Conservation (phyloP, 1,140 invertebrate genomes). For the Planococcus citri region DNA sequence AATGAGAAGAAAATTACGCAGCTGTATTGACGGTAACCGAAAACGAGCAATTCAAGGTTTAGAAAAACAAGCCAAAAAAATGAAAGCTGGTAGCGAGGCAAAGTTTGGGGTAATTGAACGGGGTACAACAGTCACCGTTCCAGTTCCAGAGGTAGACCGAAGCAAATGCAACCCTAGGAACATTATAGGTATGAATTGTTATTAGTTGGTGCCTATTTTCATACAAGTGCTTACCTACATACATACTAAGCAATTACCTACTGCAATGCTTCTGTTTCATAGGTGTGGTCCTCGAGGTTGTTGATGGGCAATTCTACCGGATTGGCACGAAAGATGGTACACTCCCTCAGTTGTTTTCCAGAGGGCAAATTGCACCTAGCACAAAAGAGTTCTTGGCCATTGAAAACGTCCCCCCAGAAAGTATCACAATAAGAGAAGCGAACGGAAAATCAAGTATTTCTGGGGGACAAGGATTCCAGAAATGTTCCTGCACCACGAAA, state of each 20-base stretch:
- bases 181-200: constrained; percentile 8
- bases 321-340: not conserved
- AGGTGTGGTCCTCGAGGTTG: not conserved
- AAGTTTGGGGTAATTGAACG: not conserved
- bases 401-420: not conserved
- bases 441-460: not conserved
- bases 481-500: not conserved
- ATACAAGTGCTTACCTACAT: not conserved
- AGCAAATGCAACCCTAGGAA: not conserved
- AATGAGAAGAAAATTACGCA: not conserved
- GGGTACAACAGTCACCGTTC: not conserved
- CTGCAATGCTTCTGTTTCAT: too few relatives aligned
- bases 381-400: not conserved
- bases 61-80: constrained; percentile 15
- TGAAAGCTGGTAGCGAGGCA: not conserved
- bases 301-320: not conserved
- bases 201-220: too few relatives aligned
- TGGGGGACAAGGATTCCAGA: not conserved
- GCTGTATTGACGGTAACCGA: not conserved
- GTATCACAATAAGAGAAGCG: not conserved
- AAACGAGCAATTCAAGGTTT: constrained; percentile 6
- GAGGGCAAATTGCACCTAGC: not conserved
- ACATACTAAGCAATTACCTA: not conserved
- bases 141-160: not conserved
- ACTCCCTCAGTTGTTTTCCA: not conserved